Conservation (phyloP, 2,888 invertebrate genomes). For the Syrphus vitripennis region DNA sequence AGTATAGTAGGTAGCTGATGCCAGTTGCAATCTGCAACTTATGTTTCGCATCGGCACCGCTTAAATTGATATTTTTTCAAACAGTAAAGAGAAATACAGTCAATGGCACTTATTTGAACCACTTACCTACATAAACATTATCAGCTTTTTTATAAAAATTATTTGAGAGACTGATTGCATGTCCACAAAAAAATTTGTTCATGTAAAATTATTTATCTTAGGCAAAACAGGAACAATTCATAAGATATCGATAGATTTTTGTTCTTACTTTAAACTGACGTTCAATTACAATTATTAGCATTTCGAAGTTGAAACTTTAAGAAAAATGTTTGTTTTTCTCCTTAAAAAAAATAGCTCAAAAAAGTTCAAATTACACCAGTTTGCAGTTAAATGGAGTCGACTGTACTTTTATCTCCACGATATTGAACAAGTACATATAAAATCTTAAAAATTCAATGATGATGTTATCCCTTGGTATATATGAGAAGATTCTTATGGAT, state of each 20-base stretch:
- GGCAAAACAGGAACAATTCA: too few relatives aligned
- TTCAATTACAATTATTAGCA: too few relatives aligned
- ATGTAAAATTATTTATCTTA: too few relatives aligned
- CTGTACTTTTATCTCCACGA: background rate
- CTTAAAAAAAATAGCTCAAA: background rate
- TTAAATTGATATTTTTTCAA: background rate
- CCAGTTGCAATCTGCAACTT: background rate
- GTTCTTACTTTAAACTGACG: too few relatives aligned
- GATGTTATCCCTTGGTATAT: conserved; percentile 27
- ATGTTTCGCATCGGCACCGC: background rate
- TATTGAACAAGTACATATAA: conserved; percentile 4
- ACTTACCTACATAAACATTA: too few relatives aligned
- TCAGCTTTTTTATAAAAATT: too few relatives aligned
- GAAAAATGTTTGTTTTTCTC: too few relatives aligned
- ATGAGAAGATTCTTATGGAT: conserved; percentile 57
- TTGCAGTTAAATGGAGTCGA: background rate
- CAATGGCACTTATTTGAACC: background rate
- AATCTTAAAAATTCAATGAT: background rate
- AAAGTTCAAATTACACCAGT: too few relatives aligned
- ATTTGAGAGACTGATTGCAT: too few relatives aligned
- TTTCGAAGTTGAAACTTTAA: too few relatives aligned
- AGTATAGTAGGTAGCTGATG: background rate
- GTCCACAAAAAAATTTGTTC: too few relatives aligned
- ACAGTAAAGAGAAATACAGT: background rate
- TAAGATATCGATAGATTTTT: too few relatives aligned